A percentile compares a stretch with the other conserved stretches of the same genome.
These are phyloP conservation scores for Motacilla tschutschensis DNA, from an alignment of 2,113 vertebrate genomes.

Conservation along the genomic window DNA sequence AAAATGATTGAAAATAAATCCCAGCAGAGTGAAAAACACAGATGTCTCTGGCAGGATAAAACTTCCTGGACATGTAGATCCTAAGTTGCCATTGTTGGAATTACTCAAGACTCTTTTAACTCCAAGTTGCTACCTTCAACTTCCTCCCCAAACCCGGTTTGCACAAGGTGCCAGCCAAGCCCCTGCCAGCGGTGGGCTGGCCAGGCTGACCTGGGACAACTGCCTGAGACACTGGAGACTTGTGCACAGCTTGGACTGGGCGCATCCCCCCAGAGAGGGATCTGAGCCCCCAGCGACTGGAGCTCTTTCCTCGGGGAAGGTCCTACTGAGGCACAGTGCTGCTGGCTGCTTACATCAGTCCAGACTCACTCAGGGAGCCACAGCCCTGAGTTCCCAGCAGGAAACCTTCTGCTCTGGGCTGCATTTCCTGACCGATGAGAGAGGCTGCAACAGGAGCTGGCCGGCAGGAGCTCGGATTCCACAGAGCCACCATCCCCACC, in stretches of 20 bases:
- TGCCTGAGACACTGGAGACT: not conserved
- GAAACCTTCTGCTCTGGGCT: not conserved
- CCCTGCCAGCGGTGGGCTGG: fast-evolving
- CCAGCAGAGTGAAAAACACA: constrained; percentile 46
- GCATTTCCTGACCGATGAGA: not conserved
- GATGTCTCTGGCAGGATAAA: constrained; percentile 13
- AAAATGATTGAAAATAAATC: constrained; percentile 62
- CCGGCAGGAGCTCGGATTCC: not conserved
- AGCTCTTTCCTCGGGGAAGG: not conserved
- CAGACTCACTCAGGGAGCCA: not conserved
- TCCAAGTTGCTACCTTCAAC: not conserved
- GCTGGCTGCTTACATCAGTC: not conserved
- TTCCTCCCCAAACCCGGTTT: not conserved
- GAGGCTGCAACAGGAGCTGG: not conserved
- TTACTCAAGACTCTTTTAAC: not conserved
- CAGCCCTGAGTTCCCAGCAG: not conserved
- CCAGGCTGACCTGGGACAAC: not conserved
- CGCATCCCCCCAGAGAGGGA: not conserved
- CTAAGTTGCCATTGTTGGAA: not conserved
- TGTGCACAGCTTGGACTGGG: not conserved
- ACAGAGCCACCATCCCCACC: not conserved
- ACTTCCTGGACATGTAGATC: constrained; percentile 4
- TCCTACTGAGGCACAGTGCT: not conserved
- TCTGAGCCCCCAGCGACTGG: not conserved
- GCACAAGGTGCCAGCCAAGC: fast-evolving